Conservation (phyloP, 2,113 vertebrate species). For the Emydura subglobosa region DNA sequence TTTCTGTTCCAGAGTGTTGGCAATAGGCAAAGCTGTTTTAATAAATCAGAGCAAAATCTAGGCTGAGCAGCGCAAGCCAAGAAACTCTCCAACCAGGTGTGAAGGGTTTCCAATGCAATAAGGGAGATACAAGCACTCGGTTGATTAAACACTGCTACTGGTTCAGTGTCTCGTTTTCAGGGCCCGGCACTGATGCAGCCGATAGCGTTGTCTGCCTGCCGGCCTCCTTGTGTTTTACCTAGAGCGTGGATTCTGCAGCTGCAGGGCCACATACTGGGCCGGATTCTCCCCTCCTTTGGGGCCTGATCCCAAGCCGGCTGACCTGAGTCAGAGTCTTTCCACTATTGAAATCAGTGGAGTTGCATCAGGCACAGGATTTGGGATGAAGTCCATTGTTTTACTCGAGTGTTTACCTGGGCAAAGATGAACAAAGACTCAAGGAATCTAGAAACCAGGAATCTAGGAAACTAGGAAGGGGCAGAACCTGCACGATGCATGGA, state of each 20-base stretch:
- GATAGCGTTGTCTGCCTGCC: background rate
- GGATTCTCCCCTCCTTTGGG: background rate
- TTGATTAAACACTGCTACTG: constrained; percentile 48
- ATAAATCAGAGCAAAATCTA: constrained; percentile 69
- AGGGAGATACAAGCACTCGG: constrained; percentile 46
- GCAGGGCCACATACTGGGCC: background rate
- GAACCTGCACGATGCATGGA: background rate
- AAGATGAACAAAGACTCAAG: background rate
- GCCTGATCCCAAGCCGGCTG: background rate
- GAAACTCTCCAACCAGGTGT: background rate
- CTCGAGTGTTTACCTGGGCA: background rate
- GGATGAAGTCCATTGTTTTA: background rate
- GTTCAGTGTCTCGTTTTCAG: constrained; percentile 25
- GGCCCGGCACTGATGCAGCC: background rate
- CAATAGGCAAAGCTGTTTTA: constrained; percentile 20
- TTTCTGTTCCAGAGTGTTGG: constrained; percentile 63
- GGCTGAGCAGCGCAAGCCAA: accelerated
- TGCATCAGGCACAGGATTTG: accelerated
- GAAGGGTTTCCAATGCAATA: background rate
- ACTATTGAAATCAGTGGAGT: background rate
- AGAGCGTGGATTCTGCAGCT: background rate
- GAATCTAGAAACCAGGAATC: too few species aligned
- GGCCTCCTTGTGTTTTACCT: background rate
- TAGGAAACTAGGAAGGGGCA: background rate
- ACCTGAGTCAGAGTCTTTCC: background rate